phyloP scores from a whole-genome alignment of 2,888 invertebrate genomes.

The Sesia apiformis region DNA sequence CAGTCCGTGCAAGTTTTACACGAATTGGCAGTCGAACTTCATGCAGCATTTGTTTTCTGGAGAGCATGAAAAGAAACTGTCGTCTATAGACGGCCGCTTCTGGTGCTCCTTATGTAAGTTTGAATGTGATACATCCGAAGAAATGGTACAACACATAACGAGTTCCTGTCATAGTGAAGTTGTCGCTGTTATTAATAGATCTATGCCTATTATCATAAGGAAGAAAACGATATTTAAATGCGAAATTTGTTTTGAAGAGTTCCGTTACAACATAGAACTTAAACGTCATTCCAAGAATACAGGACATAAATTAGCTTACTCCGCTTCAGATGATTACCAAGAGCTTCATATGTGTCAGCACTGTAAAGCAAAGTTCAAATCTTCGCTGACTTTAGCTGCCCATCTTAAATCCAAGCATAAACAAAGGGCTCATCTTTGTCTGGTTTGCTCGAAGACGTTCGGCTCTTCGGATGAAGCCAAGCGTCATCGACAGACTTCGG shows the following conservation, averaged over 20 bases:
- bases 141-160: slow-evolving; percentile 81
- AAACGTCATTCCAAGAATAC: slow-evolving; percentile 73
- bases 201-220: slow-evolving; percentile 85
- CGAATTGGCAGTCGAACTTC: slow-evolving; percentile 82
- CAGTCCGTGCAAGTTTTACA: slow-evolving; percentile 87
- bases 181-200: slow-evolving; percentile 83
- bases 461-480: slow-evolving; percentile 75
- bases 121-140: slow-evolving; percentile 75
- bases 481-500: slow-evolving; percentile 77
- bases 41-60: slow-evolving; percentile 83
- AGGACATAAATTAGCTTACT: slow-evolving; percentile 62
- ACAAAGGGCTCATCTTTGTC: slow-evolving; percentile 77
- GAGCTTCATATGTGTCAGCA: slow-evolving; percentile 75
- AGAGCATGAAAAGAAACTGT: slow-evolving; percentile 70
- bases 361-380: slow-evolving; percentile 76
- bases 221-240: slow-evolving; percentile 79
- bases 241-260: slow-evolving; percentile 77
- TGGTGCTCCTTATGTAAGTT: slow-evolving; percentile 85
- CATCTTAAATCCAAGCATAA: slow-evolving; percentile 78
- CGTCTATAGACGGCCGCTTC: slow-evolving; percentile 73
- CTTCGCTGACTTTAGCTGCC: slow-evolving; percentile 78
- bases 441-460: slow-evolving; percentile 79
- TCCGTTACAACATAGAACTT: slow-evolving; percentile 84
- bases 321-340: slow-evolving; percentile 79
- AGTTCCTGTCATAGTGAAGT: slow-evolving; percentile 82